Conservation (phyloP, 2,888 invertebrate species). For the Chrysopilus asiliformis region DNA sequence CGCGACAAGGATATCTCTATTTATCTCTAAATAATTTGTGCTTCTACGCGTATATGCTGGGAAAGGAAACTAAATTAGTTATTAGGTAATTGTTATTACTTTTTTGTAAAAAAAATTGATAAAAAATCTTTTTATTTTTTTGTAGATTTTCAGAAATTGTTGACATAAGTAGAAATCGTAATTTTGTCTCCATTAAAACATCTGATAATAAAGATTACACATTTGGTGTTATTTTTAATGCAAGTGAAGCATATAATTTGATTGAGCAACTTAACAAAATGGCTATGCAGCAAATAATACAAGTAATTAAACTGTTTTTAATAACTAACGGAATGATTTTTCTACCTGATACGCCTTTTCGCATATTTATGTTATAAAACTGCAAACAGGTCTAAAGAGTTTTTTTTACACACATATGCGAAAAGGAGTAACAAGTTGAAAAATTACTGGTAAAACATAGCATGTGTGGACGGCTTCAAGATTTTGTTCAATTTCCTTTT, state of each 20-base stretch:
- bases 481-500: too few relatives aligned
- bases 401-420: too few relatives aligned
- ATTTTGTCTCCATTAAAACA: slow-evolving; percentile 75
- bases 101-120: too few relatives aligned
- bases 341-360: too few relatives aligned
- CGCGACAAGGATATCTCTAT: slow-evolving; percentile 94
- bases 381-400: too few relatives aligned
- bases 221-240: slow-evolving; percentile 83
- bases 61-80: slow-evolving; percentile 75
- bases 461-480: too few relatives aligned
- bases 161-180: slow-evolving; percentile 65
- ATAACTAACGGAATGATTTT: slow-evolving; percentile 7
- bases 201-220: slow-evolving; percentile 69
- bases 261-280: slow-evolving; percentile 94
- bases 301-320: slow-evolving; percentile 16
- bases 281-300: slow-evolving; percentile 73
- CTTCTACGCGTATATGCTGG: slow-evolving; percentile 90
- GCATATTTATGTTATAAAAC: too few relatives aligned
- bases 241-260: slow-evolving; percentile 76
- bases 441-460: too few relatives aligned
- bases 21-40: slow-evolving; percentile 93
- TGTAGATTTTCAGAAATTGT: slow-evolving; percentile 58
- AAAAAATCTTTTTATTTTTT: slow-evolving; percentile 1
- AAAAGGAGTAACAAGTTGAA: too few relatives aligned
- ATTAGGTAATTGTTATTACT: slow-evolving; percentile 65